Evolutionary conservation across 1,140 invertebrate genomes (phyloP).

Genomic region (Panulirus ornatus): DNA sequence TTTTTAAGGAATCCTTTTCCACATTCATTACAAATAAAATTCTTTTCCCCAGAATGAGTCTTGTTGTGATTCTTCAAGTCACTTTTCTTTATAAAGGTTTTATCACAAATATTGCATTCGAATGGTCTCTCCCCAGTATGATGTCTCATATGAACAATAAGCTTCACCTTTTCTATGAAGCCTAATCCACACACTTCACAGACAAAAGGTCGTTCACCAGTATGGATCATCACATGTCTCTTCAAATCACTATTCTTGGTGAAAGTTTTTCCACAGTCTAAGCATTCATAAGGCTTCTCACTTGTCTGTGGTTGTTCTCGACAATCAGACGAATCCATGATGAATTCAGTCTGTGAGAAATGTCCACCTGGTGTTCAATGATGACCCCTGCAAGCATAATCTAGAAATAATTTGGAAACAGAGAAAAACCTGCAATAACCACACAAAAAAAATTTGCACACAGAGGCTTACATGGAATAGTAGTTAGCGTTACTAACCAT

Average conservation of each 20-base stretch:
- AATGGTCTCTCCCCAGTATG: slow-evolving; percentile 62
- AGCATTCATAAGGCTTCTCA: slow-evolving; percentile 47
- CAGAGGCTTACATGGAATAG: too few relatives aligned
- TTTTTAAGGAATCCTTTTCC: slow-evolving; percentile 59
- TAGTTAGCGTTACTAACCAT: too few relatives aligned
- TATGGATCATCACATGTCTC: slow-evolving; percentile 58
- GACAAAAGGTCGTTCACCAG: slow-evolving; percentile 54
- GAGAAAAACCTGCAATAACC: not conserved
- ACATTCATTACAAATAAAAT: slow-evolving; percentile 55
- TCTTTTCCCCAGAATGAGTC: slow-evolving; percentile 54
- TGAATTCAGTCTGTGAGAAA: slow-evolving; percentile 2
- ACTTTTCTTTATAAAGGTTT: slow-evolving; percentile 62
- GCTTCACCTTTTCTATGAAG: slow-evolving; percentile 52
- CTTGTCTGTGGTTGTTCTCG: slow-evolving; percentile 14
- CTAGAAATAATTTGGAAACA: slow-evolving; percentile 26
- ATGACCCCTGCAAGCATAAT: slow-evolving; percentile 25
- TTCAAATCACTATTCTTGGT: slow-evolving; percentile 58
- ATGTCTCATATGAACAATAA: slow-evolving; percentile 49
- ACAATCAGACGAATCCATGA: slow-evolving; percentile 5
- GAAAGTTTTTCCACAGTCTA: slow-evolving; percentile 48
- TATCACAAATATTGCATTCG: slow-evolving; percentile 48
- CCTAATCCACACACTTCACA: slow-evolving; percentile 51
- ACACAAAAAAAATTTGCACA: not conserved
- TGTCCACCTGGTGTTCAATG: not conserved
- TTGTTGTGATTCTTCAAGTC: slow-evolving; percentile 54